Percentiles rank a stretch among this genome's conserved stretches.
Conservation (phyloP, 2,113 vertebrate genomes). For the Sigmodon hispidus region DNA sequence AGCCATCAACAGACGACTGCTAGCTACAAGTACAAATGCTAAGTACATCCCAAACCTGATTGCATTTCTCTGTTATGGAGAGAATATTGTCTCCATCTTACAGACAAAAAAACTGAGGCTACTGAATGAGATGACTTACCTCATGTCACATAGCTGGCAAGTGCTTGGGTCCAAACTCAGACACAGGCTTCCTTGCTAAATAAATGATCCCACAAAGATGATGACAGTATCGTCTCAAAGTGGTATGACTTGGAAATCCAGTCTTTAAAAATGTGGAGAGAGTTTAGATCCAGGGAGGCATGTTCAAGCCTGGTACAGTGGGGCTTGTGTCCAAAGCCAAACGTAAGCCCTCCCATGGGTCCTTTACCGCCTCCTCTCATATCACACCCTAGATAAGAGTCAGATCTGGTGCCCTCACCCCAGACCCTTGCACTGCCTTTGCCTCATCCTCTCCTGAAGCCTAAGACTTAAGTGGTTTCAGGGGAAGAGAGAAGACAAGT, state of each 20-base stretch:
- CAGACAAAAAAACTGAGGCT: conserved; percentile 39
- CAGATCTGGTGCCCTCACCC: conserved; percentile 40
- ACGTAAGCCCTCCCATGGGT: background rate
- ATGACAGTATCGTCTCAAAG: background rate
- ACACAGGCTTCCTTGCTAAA: background rate
- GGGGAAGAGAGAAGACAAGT: conserved; percentile 52
- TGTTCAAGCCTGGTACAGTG: conserved; percentile 45
- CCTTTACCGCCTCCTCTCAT: conserved; percentile 47
- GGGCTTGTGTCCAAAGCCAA: background rate
- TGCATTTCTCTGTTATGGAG: background rate
- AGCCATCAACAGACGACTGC: background rate
- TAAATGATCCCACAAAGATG: background rate
- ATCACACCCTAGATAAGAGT: conserved; percentile 56
- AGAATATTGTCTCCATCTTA: background rate
- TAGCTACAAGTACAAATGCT: background rate
- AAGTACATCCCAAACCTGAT: background rate
- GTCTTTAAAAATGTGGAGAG: background rate
- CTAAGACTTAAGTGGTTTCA: conserved; percentile 43
- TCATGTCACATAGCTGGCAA: background rate
- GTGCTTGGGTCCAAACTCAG: background rate
- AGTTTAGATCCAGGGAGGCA: background rate
- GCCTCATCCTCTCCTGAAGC: background rate
- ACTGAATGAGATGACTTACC: background rate
- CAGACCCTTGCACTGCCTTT: conserved; percentile 16
- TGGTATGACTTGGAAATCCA: background rate